Evolutionary conservation across 2,113 vertebrate species (phyloP).

Genomic region (Amphilophus citrinellus): DNA sequence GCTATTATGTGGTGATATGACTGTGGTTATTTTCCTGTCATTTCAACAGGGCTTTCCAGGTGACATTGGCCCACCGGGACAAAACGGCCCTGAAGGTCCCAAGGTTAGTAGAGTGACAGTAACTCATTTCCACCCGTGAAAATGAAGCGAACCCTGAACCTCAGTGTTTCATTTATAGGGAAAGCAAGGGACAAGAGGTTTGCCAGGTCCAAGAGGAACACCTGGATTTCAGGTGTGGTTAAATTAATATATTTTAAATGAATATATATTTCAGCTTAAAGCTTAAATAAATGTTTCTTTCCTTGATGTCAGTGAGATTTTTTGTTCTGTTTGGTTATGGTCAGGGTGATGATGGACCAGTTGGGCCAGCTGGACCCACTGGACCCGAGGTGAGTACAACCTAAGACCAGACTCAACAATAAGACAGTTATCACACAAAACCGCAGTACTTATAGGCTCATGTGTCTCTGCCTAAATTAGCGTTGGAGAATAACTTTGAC

Average conservation of each 20-base stretch:
- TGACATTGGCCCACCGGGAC: slow-evolving; percentile 93
- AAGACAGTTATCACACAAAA: slow-evolving; percentile 8
- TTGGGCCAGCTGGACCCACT: slow-evolving; percentile 86
- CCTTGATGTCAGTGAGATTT: background rate
- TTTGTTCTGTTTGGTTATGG: background rate
- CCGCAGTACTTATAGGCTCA: background rate
- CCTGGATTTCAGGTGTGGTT: slow-evolving; percentile 88
- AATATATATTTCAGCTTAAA: background rate
- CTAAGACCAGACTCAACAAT: slow-evolving; percentile 3
- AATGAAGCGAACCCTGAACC: slow-evolving; percentile 3
- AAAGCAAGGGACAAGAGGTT: slow-evolving; percentile 89
- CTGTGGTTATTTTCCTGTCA: background rate
- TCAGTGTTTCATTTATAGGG: slow-evolving; percentile 81
- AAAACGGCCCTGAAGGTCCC: slow-evolving; percentile 91
- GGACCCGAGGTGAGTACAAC: slow-evolving; percentile 89
- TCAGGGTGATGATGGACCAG: slow-evolving; percentile 92
- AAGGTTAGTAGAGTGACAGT: slow-evolving; percentile 84
- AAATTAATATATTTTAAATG: background rate
- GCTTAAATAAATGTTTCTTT: background rate
- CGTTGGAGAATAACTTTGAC: background rate
- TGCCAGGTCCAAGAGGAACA: slow-evolving; percentile 89
- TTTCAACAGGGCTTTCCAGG: slow-evolving; percentile 92
- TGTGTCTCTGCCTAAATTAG: slow-evolving; percentile 33
- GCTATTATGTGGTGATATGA: background rate
- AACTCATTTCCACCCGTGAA: background rate